phyloP scores from a whole-genome alignment of 2,888 invertebrate species.

The Steromphala cineraria region DNA sequence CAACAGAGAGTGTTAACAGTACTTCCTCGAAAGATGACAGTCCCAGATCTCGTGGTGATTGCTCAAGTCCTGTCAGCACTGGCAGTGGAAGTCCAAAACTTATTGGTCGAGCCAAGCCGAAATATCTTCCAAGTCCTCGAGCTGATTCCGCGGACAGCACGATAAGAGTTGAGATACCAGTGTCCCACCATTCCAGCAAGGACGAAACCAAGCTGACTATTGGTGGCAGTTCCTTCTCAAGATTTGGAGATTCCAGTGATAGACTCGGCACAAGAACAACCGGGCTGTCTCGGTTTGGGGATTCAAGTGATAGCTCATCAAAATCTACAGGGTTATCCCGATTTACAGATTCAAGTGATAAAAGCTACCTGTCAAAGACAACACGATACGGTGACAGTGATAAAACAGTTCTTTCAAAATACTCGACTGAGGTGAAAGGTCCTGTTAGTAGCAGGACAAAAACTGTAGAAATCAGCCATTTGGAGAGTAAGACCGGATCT shows the following conservation, averaged over 20 bases:
- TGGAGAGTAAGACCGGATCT: not conserved
- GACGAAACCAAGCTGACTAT: not conserved
- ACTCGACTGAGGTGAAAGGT: not conserved
- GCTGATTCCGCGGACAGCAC: not conserved
- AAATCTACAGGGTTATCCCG: not conserved
- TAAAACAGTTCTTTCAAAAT: not conserved
- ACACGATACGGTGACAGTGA: not conserved
- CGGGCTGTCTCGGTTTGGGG: not conserved
- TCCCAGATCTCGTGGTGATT: not conserved
- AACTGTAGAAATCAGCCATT: not conserved
- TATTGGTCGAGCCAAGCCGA: conserved; percentile 6
- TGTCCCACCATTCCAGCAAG: not conserved
- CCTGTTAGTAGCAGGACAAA: not conserved
- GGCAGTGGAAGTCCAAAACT: conserved; percentile 9
- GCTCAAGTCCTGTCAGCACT: conserved; percentile 4
- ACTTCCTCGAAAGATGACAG: not conserved
- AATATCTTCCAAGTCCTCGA: conserved; percentile 15
- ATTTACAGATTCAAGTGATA: not conserved
- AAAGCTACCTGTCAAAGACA: not conserved
- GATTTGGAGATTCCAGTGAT: not conserved
- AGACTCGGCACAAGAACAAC: not conserved
- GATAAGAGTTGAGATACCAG: conserved; percentile 7
- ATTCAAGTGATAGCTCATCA: not conserved
- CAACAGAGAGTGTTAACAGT: not conserved
- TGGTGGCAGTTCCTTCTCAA: not conserved